Base-by-base conservation (phyloP, 2,113 vertebrate genomes). In the Calyptommatus sinebrachiatus region DNA sequence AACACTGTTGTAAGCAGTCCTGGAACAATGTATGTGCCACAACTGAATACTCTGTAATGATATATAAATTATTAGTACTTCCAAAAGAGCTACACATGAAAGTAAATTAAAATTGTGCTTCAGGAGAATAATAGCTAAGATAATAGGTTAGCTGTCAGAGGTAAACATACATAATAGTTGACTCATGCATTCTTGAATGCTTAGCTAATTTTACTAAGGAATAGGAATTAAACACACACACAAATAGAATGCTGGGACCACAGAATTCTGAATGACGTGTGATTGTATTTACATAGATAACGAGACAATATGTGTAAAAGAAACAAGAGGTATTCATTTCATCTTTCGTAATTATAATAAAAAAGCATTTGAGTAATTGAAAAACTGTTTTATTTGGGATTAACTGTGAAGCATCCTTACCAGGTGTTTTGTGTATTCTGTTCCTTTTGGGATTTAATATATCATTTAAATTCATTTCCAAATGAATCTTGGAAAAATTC, bases 391-490 rank as follows among this genome's bases (percentile, higher is more conserved):
- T 80, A 83, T 84, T 85, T 91, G 83, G 85, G 87, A 89, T 77
- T 84, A 85, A 82, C 73, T 73, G 68, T 0, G 29, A 65, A 66
- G 66, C 0, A 79, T 87, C 90, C 79, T 78, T 60, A 71, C 84
- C 87, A 73, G 87, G 80, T 88, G 87, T 24, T 72, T 88, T 77
- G 7, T 66, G 12, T 67, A 26, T 85, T 85, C 62, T 88, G 79
- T 48, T 91, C 90, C 85, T 73, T 88, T 92, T 88, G 82, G 71
- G 81, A 87, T 82, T 90, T 87, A 77, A 48, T 67, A 82, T 84
- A 78, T 50, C 81, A 69, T 84, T 83, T 88, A 65, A 77, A 61
- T 63, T 85, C 46, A 77, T 83, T 93, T 77, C 41, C 86, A 76
- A 85, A 69, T 76, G 46, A 66, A 20, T 57, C 84, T 65, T 79